Percentiles rank a stretch among this genome's conserved stretches.
These are phyloP conservation scores for Periparus ater DNA, from an alignment of 2,797 vertebrate species.

Conservation along the genomic window DNA sequence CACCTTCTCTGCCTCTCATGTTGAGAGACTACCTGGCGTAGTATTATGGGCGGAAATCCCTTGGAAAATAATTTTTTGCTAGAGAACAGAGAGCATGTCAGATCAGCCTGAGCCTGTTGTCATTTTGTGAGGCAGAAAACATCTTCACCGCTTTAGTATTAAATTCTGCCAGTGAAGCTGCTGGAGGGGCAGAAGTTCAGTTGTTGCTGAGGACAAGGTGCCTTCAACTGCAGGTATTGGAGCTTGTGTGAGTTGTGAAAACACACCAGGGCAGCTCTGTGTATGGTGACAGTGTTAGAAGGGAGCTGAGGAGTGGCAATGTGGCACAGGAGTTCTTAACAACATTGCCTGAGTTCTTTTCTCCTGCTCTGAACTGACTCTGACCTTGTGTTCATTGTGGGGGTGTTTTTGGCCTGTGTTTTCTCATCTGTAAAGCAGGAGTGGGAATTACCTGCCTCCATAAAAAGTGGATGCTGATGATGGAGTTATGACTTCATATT, in stretches of 20 bases:
- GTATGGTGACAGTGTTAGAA: background rate
- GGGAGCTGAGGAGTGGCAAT: background rate
- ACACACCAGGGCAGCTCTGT: background rate
- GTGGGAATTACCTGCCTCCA: background rate
- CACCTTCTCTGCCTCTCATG: background rate
- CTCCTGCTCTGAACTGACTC: background rate
- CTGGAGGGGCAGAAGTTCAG: background rate
- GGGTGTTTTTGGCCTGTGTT: background rate
- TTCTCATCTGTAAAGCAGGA: background rate
- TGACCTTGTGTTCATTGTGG: background rate
- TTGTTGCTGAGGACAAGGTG: background rate
- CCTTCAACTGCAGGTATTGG: background rate
- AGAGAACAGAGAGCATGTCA: background rate
- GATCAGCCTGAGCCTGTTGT: background rate
- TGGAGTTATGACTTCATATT: background rate
- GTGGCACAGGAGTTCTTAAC: background rate
- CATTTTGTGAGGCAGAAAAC: background rate
- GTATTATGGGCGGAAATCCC: background rate
- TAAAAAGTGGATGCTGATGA: background rate
- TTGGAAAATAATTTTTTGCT: background rate
- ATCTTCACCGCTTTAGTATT: background rate
- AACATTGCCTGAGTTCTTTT: background rate
- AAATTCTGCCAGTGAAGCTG: background rate
- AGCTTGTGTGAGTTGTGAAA: background rate
- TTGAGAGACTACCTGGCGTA: slow-evolving; percentile 1